A percentile compares a stretch with the other conserved stretches of the same genome.
Evolutionary conservation across 2,797 vertebrate species (phyloP).

Genomic region (Sebastes hubbsi): DNA sequence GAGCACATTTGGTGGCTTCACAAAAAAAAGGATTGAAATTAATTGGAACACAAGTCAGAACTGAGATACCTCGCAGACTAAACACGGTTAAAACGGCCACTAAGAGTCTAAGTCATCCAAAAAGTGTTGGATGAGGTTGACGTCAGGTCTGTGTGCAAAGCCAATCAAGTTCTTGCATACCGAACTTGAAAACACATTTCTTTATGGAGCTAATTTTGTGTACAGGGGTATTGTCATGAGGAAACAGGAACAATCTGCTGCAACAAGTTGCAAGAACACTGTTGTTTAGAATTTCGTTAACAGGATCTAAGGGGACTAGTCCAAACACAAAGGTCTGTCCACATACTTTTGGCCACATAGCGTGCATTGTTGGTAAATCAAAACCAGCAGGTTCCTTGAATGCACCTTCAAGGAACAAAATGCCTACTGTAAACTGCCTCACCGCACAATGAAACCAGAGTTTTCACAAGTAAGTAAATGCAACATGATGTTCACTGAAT

Average conservation of each 20-base stretch:
- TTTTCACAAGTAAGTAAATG: not conserved
- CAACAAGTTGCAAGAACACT: not conserved
- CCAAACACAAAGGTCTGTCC: not conserved
- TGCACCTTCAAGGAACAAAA: not conserved
- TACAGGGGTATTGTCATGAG: not conserved
- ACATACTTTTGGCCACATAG: not conserved
- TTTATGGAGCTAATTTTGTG: not conserved
- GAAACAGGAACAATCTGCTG: not conserved
- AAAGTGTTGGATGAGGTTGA: not conserved
- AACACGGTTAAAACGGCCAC: no score
- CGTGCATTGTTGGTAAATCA: not conserved
- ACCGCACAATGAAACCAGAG: not conserved
- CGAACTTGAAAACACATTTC: not conserved
- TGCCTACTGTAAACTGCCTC: not conserved
- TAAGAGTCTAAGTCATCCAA: not conserved
- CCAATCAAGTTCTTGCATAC: not conserved
- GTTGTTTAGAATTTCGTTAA: not conserved
- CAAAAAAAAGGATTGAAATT: no score
- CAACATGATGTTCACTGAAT: not conserved
- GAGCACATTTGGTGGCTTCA: no score
- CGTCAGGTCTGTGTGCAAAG: not conserved
- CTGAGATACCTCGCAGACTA: no score
- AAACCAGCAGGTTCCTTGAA: not conserved
- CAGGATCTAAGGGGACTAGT: not conserved
- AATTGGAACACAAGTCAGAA: no score